A percentile compares a stretch with the other conserved stretches of the same genome.
Conservation (phyloP, 1,140 invertebrate genomes). For the Microplitis demolitor region DNA sequence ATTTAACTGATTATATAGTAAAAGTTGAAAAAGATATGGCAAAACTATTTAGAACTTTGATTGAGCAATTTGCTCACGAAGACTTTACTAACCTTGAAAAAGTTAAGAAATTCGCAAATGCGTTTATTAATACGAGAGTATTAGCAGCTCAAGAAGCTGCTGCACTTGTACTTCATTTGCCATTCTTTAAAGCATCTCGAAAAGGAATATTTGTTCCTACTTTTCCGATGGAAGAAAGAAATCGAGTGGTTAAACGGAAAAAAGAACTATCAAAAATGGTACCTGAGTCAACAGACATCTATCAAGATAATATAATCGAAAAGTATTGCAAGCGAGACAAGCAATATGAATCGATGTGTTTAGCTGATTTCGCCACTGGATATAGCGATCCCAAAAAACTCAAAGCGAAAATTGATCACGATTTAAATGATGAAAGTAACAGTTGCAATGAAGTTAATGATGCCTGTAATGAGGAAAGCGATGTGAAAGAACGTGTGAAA, state of each 20-base stretch:
- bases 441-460: neutral
- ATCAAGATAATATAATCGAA: neutral
- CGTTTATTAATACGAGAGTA: neutral
- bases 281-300: neutral
- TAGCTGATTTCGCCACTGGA: constrained; percentile 10
- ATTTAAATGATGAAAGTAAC: neutral
- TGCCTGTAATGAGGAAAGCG: neutral
- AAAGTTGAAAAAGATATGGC: constrained; percentile 9
- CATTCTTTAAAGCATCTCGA: neutral
- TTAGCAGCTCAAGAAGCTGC: neutral
- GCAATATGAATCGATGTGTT: neutral
- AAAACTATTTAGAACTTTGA: neutral
- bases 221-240: neutral
- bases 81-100: neutral
- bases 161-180: neutral
- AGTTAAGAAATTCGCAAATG: neutral
- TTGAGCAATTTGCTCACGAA: neutral
- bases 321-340: constrained; percentile 1
- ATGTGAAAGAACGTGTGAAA: neutral
- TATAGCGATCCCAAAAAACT: constrained; percentile 3
- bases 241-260: neutral
- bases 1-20: constrained; percentile 8
- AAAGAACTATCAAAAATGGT: neutral
- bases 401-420: neutral
- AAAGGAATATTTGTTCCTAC: neutral